phyloP scores from a whole-genome alignment of 2,113 vertebrate genomes.

The Leptobrachium ailaonicum region DNA sequence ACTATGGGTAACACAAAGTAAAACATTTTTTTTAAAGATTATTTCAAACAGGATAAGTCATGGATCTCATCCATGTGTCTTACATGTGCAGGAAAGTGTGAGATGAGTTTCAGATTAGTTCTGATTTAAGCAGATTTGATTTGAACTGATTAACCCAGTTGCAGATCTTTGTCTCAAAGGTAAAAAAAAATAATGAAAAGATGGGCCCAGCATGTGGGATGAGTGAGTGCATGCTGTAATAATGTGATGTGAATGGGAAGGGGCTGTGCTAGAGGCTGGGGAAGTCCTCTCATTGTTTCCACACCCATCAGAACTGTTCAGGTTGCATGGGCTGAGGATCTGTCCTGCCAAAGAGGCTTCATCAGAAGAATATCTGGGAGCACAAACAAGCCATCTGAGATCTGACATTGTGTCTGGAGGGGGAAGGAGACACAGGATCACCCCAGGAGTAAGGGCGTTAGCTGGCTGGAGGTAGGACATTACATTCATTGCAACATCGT shows the following conservation, averaged over 20 bases:
- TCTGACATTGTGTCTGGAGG: constrained; percentile 14
- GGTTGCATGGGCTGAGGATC: background rate
- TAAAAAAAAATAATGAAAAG: background rate
- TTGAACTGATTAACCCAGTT: background rate
- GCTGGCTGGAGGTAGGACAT: constrained; percentile 27
- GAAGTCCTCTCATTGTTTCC: constrained; percentile 14
- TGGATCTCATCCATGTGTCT: no score
- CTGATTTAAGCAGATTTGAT: no score
- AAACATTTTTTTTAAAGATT: no score
- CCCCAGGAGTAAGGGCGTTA: constrained; percentile 13
- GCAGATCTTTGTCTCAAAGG: background rate
- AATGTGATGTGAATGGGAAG: background rate
- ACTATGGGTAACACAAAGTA: no score
- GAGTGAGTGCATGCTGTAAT: background rate
- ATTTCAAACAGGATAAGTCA: no score
- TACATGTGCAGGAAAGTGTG: no score
- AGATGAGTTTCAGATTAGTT: no score
- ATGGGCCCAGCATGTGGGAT: background rate
- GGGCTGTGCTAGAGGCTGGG: background rate
- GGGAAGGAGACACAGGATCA: background rate
- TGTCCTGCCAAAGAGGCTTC: constrained; percentile 8
- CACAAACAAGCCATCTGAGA: background rate
- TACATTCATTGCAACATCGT: background rate
- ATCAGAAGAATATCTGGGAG: background rate
- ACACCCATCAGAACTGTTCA: constrained; percentile 7